Evolutionary conservation across 2,888 invertebrate genomes (phyloP), one percentile per base, ranked within the genome.

Genomic region (Hemithea aestivaria): DNA sequence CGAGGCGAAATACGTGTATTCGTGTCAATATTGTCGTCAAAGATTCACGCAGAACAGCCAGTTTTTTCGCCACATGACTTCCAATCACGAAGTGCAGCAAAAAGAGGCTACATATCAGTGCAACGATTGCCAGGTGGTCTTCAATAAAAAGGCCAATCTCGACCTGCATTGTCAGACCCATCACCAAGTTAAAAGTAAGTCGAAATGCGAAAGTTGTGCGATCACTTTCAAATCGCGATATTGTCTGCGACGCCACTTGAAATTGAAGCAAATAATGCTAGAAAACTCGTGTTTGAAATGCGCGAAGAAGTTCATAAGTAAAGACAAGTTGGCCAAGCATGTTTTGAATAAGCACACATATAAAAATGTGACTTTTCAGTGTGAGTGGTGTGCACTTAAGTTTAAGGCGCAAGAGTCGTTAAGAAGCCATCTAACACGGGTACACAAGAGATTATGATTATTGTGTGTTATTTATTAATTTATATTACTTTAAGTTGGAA

Each of bases 1-100:
- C 0, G 79, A 83, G 20, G 72, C 80, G 1, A 64, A 69, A 30
- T 78, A 63, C 26, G 64, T 84, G 0, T 84, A 82, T 57, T 74
- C 75, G 9, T 87, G 85, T 24, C 83, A 85, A 38, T 87, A 76
- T 36, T 87, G 85, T 46, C 63, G 77, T 0, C 40, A 79, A 1
- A 87, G 82, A 48, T 87, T 87, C 41, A 72, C 84, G 0, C 82
- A 83, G 23, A 87, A 85, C 58, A 83, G 76, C 34, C 80, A 82
- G 4, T 85, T 73, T 48, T 85, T 84, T 35, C 81, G 83, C 48
- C 85, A 87, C 55, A 84, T 87, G 84, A 75, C 74, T 40, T 67
- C 84, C 0, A 85, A 84, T 36, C 85, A 87, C 52, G 73, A 80
- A 40, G 12, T 61, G 0, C 80, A 84, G 51, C 83, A 84, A 40